Percentiles rank a stretch among this genome's conserved stretches.
phyloP scores from a whole-genome alignment of 92 coral and sea anemone genomes.

The Plumapathes pennacea region DNA sequence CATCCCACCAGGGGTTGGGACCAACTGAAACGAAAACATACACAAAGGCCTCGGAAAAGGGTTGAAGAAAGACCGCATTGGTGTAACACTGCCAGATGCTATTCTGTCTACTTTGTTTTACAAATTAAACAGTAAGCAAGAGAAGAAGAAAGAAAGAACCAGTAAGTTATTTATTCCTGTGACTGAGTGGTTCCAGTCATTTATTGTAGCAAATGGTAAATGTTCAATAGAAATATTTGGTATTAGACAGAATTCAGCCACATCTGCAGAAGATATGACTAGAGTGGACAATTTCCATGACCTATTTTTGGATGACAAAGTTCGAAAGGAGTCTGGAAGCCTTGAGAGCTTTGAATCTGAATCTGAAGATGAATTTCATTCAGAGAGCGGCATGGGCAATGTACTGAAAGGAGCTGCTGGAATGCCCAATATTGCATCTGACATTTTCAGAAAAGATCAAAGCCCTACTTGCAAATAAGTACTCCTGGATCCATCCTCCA shows the following conservation, averaged over 20 bases:
- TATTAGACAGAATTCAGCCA: slow-evolving; percentile 12
- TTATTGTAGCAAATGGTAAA: slow-evolving; percentile 6
- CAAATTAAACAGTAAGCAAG: slow-evolving; percentile 12
- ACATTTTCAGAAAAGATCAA: too few species aligned
- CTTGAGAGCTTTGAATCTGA: too few species aligned
- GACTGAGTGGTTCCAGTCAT: slow-evolving; percentile 30
- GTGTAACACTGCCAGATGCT: slow-evolving; percentile 49
- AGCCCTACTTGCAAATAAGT: too few species aligned
- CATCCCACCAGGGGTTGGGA: slow-evolving; percentile 58
- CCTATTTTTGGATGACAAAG: too few species aligned
- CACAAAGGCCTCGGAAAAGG: slow-evolving; percentile 38
- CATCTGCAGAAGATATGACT: too few species aligned
- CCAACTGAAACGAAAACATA: slow-evolving; percentile 54
- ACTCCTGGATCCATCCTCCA: too few species aligned
- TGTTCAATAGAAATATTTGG: slow-evolving; percentile 30
- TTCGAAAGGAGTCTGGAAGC: too few species aligned
- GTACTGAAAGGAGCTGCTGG: too few species aligned
- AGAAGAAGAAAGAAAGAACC: not conserved
- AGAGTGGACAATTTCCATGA: too few species aligned
- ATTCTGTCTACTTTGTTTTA: slow-evolving; percentile 30
- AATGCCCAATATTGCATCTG: too few species aligned
- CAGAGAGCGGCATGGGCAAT: too few species aligned
- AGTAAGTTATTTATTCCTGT: slow-evolving; percentile 16
- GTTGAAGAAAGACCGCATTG: slow-evolving; percentile 52
- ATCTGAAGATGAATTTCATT: too few species aligned